Evolutionary conservation across 2,797 vertebrate genomes (phyloP).

Genomic region (Melanotaenia maccullochi): DNA sequence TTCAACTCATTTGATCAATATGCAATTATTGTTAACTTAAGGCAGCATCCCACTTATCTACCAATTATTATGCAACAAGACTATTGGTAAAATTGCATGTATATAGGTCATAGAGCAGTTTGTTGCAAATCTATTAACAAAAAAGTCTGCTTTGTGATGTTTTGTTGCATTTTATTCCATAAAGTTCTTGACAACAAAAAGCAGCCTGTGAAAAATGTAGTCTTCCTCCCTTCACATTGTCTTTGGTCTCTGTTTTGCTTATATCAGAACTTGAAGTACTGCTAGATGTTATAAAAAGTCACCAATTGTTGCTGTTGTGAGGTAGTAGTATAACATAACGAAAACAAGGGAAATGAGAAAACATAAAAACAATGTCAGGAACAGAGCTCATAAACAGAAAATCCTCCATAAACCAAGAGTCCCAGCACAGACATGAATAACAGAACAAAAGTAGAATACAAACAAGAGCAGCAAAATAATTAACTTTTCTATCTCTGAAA

Average conservation of each 20-base stretch:
- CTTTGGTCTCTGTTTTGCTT: not conserved
- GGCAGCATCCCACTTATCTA: not conserved
- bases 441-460: not conserved
- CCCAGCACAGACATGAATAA: not conserved
- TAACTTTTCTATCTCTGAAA: not conserved
- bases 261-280: not conserved
- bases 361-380: not conserved
- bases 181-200: not conserved
- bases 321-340: not conserved
- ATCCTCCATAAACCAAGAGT: not conserved
- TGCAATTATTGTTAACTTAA: not conserved
- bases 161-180: not conserved
- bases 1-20: conserved; percentile 1
- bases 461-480: not conserved
- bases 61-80: not conserved
- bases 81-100: not conserved
- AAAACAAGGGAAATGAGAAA: not conserved
- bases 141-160: no score
- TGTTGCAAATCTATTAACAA: no score
- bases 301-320: not conserved
- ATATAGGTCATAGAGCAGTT: no score
- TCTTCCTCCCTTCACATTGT: not conserved
- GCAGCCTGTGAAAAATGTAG: not conserved
- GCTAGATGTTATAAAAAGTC: not conserved
- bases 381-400: not conserved